Percentiles rank a stretch among this genome's conserved stretches.
Conservation (phyloP, 2,113 vertebrate species). For the Thamnophis sirtalis region DNA sequence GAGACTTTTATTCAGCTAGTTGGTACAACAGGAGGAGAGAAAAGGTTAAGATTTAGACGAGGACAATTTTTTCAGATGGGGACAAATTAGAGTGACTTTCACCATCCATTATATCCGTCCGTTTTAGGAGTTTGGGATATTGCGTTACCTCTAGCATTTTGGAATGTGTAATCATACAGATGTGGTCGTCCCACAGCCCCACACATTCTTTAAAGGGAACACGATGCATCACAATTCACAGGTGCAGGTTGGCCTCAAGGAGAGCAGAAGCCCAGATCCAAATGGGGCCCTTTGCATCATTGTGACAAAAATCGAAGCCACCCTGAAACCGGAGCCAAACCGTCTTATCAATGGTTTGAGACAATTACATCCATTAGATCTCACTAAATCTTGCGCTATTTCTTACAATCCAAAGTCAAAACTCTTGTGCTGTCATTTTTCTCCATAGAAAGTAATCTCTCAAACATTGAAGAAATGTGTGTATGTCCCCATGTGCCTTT, state of each 20-base stretch:
- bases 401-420: neutral
- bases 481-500: neutral
- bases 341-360: neutral
- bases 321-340: neutral
- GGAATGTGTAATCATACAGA: neutral
- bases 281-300: neutral
- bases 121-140: neutral
- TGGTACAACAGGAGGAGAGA: neutral
- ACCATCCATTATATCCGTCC: neutral
- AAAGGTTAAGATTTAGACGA: neutral
- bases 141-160: neutral
- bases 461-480: neutral
- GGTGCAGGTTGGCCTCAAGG: neutral
- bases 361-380: neutral
- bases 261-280: neutral
- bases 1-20: neutral
- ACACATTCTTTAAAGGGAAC: neutral
- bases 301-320: neutral
- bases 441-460: neutral
- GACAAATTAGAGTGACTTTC: neutral
- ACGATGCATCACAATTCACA: neutral
- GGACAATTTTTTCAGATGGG: neutral
- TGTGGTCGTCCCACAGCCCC: no score
- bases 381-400: neutral
- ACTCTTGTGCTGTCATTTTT: neutral